Conservation (phyloP, 2,888 invertebrate genomes). For the Pollenia amentaria region DNA sequence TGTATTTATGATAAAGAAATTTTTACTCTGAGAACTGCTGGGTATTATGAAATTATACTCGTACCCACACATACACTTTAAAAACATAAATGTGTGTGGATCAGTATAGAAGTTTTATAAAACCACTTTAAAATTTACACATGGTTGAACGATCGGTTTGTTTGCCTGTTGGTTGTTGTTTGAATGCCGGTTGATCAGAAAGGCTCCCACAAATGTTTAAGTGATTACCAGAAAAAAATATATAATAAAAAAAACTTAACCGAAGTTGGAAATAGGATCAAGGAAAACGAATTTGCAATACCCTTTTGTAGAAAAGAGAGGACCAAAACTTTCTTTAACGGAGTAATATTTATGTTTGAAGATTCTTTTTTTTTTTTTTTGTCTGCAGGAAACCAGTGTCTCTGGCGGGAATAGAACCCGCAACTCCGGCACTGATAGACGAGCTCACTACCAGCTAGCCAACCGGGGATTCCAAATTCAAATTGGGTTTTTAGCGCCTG, state of each 20-base stretch:
- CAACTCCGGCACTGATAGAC: too few relatives aligned
- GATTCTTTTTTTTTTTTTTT: too few relatives aligned
- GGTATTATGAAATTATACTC: too few relatives aligned
- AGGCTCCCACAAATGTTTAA: slow-evolving; percentile 39
- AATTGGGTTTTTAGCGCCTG: too few relatives aligned
- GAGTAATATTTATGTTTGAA: too few relatives aligned
- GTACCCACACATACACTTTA: too few relatives aligned
- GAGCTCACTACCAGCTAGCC: too few relatives aligned
- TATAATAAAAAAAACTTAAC: not conserved
- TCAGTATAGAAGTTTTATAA: slow-evolving; percentile 5
- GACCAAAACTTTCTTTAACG: not conserved
- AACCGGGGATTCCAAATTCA: too few relatives aligned
- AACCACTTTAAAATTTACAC: slow-evolving; percentile 8
- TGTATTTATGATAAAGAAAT: too few relatives aligned
- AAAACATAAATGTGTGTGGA: not conserved
- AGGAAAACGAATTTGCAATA: not conserved
- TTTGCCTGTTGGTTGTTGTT: not conserved
- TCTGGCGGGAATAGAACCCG: too few relatives aligned
- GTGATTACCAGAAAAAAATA: not conserved
- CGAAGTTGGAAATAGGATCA: not conserved
- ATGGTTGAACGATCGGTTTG: not conserved
- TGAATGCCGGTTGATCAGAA: not conserved
- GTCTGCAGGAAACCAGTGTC: too few relatives aligned
- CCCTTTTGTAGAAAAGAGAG: not conserved
- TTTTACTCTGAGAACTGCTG: too few relatives aligned